phyloP scores from a whole-genome alignment of 2,888 invertebrate genomes.

The Drosophila diplacantha region DNA sequence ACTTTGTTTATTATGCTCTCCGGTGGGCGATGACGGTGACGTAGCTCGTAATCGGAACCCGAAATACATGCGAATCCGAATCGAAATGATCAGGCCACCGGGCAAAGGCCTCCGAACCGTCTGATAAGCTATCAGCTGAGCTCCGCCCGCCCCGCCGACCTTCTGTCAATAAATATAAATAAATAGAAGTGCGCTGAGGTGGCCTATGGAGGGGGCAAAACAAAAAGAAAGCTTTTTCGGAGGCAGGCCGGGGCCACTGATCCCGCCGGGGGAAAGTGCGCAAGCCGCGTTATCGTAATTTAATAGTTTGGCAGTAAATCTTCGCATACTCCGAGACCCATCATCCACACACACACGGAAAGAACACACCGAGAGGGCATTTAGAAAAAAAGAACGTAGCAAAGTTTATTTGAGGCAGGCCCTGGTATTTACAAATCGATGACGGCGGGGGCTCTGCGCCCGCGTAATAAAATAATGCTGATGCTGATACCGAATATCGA shows the following conservation, averaged over 20 bases:
- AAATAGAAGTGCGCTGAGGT: conserved; percentile 7
- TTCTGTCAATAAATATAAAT: conserved; percentile 13
- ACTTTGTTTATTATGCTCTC: conserved; percentile 26
- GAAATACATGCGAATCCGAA: conserved; percentile 14
- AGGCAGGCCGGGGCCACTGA: conserved; percentile 8
- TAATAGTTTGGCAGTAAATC: background rate
- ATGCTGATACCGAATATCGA: conserved; percentile 4
- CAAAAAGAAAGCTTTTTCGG: background rate
- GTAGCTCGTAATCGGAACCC: conserved; percentile 15
- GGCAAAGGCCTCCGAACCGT: conserved; percentile 33
- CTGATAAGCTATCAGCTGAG: conserved; percentile 36
- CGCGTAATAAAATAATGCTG: conserved; percentile 13
- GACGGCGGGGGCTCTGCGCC: conserved; percentile 16
- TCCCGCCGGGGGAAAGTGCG: background rate
- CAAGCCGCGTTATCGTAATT: background rate
- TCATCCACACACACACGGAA: background rate
- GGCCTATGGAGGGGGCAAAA: conserved; percentile 4
- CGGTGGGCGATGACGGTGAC: conserved; percentile 24
- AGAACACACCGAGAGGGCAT: background rate
- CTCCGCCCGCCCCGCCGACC: conserved; percentile 14
- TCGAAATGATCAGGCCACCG: conserved; percentile 38
- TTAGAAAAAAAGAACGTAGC: conserved; percentile 37
- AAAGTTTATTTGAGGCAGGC: conserved; percentile 54
- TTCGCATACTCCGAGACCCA: background rate
- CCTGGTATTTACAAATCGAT: conserved; percentile 43